Percentiles rank a stretch among this genome's conserved stretches.
These are phyloP conservation scores for Parnassius smintheus DNA, from an alignment of 2,888 invertebrate species.

Conservation along the genomic window DNA sequence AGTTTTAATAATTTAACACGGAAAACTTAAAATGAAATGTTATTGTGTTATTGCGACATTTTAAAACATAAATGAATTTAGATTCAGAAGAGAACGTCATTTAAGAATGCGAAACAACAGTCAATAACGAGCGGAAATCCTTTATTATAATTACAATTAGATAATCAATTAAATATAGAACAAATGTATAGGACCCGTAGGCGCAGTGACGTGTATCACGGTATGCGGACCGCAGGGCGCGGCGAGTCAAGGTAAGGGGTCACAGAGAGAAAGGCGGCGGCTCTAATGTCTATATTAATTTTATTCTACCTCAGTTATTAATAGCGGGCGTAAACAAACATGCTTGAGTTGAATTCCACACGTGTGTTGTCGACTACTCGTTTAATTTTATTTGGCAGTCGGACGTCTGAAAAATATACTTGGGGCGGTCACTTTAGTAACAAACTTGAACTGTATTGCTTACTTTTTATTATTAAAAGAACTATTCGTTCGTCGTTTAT, in stretches of 20 bases:
- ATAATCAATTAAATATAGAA: slow-evolving; percentile 37
- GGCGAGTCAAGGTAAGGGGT: slow-evolving; percentile 78
- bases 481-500: no score
- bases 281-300: slow-evolving; percentile 63
- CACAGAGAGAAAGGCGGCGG: slow-evolving; percentile 67
- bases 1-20: no score
- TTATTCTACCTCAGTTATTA: slow-evolving; percentile 41
- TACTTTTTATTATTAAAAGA: no score
- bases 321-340: slow-evolving; percentile 29
- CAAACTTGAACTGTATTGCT: no score
- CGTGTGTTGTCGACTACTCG: slow-evolving; percentile 9
- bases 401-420: slow-evolving; percentile 21
- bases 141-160: slow-evolving; percentile 26
- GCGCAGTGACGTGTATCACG: slow-evolving; percentile 60
- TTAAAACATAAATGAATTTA: neutral
- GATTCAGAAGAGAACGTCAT: slow-evolving; percentile 6
- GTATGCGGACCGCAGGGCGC: slow-evolving; percentile 68
- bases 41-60: no score
- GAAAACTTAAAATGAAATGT: no score
- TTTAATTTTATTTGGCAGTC: slow-evolving; percentile 20
- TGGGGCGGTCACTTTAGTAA: neutral
- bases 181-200: slow-evolving; percentile 44
- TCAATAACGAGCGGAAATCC: slow-evolving; percentile 20
- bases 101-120: slow-evolving; percentile 11
- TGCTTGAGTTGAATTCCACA: slow-evolving; percentile 19